phyloP scores from a whole-genome alignment of 2,113 vertebrate species.

The Sebastes schlegelii region DNA sequence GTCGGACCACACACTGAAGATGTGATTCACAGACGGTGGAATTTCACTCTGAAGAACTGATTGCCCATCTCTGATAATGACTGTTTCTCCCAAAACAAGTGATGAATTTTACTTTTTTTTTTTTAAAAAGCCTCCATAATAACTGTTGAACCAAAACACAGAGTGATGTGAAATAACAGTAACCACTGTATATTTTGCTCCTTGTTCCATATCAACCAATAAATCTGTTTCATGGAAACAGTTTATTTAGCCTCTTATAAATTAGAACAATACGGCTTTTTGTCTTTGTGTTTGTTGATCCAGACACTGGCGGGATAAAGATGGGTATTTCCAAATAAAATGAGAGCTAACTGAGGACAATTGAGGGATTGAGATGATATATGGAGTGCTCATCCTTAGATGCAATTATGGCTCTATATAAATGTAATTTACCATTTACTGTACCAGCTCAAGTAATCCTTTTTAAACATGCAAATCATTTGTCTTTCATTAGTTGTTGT shows the following conservation, averaged over 20 bases:
- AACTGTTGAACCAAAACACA: constrained; percentile 42
- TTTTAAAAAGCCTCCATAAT: constrained; percentile 45
- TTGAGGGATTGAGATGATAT: constrained; percentile 26
- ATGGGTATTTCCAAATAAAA: constrained; percentile 47
- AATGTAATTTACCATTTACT: constrained; percentile 12
- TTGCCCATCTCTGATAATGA: constrained; percentile 54
- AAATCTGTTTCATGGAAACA: constrained; percentile 44
- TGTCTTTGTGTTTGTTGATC: constrained; percentile 56
- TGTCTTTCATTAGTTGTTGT: constrained; percentile 5
- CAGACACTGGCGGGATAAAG: constrained; percentile 28
- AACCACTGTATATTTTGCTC: constrained; percentile 11
- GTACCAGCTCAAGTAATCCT: neutral
- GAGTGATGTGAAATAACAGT: constrained; percentile 28
- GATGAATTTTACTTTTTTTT: constrained; percentile 52
- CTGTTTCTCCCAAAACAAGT: constrained; percentile 73
- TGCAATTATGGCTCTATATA: constrained; percentile 29
- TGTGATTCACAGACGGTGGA: constrained; percentile 22
- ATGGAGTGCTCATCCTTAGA: constrained; percentile 14
- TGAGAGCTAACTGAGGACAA: constrained; percentile 23
- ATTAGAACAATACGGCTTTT: constrained; percentile 39
- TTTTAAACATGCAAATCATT: neutral
- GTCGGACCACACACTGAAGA: constrained; percentile 52
- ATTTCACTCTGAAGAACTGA: constrained; percentile 57
- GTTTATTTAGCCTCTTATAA: constrained; percentile 57
- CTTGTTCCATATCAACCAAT: constrained; percentile 19